Evolutionary conservation across 2,797 vertebrate genomes (phyloP).

Genomic region (Spizella passerina): DNA sequence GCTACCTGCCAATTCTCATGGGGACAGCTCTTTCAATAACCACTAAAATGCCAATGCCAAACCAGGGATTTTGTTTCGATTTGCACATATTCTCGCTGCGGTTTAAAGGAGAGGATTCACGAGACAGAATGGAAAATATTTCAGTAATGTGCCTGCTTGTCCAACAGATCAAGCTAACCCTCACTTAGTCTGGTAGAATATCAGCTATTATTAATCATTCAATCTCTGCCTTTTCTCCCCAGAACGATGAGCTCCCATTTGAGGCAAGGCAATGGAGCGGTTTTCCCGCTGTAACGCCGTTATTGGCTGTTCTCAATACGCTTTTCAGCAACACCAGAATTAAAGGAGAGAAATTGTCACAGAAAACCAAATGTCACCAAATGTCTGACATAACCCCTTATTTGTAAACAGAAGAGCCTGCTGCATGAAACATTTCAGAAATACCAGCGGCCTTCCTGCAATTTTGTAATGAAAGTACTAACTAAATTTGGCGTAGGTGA

Average conservation of each 20-base stretch:
- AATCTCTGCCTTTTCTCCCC: background rate
- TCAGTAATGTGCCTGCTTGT: background rate
- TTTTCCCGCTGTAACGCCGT: background rate
- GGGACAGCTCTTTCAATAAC: slow-evolving; percentile 56
- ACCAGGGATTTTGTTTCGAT: slow-evolving; percentile 67
- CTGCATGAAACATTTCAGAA: slow-evolving; percentile 59
- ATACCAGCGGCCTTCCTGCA: slow-evolving; percentile 64
- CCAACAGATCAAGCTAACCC: background rate
- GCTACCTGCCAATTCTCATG: background rate
- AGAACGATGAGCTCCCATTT: background rate
- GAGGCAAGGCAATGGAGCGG: background rate
- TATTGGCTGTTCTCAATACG: slow-evolving; percentile 7
- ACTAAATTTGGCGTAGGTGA: slow-evolving; percentile 57
- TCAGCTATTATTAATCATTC: background rate
- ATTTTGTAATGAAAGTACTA: slow-evolving; percentile 56
- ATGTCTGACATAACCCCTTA: slow-evolving; percentile 76
- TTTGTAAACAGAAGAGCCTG: slow-evolving; percentile 74
- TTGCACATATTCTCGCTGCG: background rate
- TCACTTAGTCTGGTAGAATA: background rate
- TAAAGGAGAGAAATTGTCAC: slow-evolving; percentile 65
- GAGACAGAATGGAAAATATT: background rate
- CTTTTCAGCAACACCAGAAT: slow-evolving; percentile 13
- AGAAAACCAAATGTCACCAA: slow-evolving; percentile 71
- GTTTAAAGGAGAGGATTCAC: slow-evolving; percentile 5
- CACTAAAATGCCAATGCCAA: slow-evolving; percentile 50